Evolutionary conservation across 2,797 vertebrate genomes (phyloP), one percentile per base, ranked within the genome.

Genomic region (Triplophysa bombifrons): DNA sequence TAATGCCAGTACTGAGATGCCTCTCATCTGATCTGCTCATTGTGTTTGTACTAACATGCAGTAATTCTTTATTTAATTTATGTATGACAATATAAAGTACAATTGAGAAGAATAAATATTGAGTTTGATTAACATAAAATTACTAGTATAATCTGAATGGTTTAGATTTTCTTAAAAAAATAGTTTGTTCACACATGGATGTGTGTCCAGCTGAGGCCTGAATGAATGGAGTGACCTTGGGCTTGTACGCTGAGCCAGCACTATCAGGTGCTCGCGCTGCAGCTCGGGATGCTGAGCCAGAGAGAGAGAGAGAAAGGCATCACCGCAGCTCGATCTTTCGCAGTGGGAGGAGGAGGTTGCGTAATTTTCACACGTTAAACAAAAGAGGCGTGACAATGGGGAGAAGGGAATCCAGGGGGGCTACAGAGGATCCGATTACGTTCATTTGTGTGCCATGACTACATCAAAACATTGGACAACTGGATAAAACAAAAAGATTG

Each of bases 141-240:
- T 30, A 30, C 30, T 4, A 30, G 30, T 30, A 30, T 0, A 30
- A 30, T 30, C 30, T 30, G 30, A 30, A 30, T 30, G 30, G 30
- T 30, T 30, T 30, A 5, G 30, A 30, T 30, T 30, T 5, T 4
- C 30, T 30, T 30, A 30, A 0, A 30, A 30, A 30, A 30, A 30
- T 3, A 30, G 2, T 30, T 30, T 30, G 27, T 30, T 30, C 27
- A 30, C 27, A 30, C 3, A 30, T 30, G 25, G 65, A 76, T 63
- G 67, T 63, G 76, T 63, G 56, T 64, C 27, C 64, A 65, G 74
- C 66, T 67, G 41, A 71, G 48, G 64, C 60, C 61, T 61, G 16
- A 77, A 53, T 69, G 71, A 82, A 84, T 72, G 50, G 64, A 84
- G 66, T 85, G 84, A 84, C 84, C 84, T 84, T 85, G 82, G 65